phyloP scores from a whole-genome alignment of 2,797 vertebrate species.

The Adrianichthys oophorus region DNA sequence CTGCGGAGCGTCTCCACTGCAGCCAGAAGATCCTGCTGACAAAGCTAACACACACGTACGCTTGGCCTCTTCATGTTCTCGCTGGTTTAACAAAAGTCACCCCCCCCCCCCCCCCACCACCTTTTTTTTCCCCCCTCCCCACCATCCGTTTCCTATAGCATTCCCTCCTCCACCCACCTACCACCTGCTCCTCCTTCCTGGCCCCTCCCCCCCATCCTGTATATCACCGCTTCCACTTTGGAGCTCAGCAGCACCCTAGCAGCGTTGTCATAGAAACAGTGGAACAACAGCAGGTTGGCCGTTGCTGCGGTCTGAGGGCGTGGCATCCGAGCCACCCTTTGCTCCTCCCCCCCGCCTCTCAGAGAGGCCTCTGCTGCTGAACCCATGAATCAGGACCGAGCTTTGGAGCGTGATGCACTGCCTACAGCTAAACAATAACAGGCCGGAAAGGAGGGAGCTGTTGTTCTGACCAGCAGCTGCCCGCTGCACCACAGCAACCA shows the following conservation, averaged over 20 bases:
- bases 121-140: conserved; percentile 6
- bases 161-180: conserved; percentile 38
- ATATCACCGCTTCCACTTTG: conserved; percentile 49
- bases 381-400: conserved; percentile 32
- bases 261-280: conserved; percentile 88
- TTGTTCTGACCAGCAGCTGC: background rate
- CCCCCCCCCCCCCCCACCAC: conserved; percentile 3
- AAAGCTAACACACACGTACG: conserved; percentile 27
- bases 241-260: conserved; percentile 72
- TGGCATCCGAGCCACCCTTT: conserved; percentile 64
- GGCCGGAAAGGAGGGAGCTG: background rate
- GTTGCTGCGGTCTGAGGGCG: conserved; percentile 52
- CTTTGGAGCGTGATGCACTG: conserved; percentile 24
- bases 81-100: conserved; percentile 26
- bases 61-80: conserved; percentile 27
- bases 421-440: conserved; percentile 12
- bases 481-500: conserved; percentile 10
- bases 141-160: conserved; percentile 44
- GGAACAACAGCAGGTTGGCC: conserved; percentile 82
- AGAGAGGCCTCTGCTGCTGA: conserved; percentile 31
- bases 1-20: conserved; percentile 17
- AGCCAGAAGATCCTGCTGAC: conserved; percentile 25
- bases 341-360: conserved; percentile 25
- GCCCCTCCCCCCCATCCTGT: conserved; percentile 55
- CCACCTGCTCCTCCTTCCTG: conserved; percentile 54